Conservation (phyloP, 1,140 invertebrate species). For the Ephestia elutella region DNA sequence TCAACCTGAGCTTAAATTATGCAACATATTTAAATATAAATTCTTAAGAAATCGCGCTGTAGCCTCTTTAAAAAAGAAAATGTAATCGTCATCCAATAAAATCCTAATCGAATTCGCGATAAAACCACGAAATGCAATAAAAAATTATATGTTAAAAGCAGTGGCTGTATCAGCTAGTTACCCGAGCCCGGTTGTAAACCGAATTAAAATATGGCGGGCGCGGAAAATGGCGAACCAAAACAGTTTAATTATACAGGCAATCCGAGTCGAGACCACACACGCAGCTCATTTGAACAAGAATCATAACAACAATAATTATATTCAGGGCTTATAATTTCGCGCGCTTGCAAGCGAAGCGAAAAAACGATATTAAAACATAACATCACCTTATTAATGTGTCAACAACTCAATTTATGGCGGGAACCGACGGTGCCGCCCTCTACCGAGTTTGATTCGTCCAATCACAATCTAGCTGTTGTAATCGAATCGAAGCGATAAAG, state of each 20-base stretch:
- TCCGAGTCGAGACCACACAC: constrained; percentile 52
- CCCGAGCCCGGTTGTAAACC: constrained; percentile 12
- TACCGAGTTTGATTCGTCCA: constrained; percentile 23
- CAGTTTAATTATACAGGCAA: constrained; percentile 49
- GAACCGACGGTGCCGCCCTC: constrained; percentile 57
- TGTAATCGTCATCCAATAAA: constrained; percentile 2
- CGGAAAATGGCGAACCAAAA: constrained; percentile 22
- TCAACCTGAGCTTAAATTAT: not conserved
- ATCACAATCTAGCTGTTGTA: constrained; percentile 36
- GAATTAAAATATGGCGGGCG: constrained; percentile 21
- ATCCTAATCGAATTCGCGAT: constrained; percentile 21
- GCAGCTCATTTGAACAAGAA: constrained; percentile 52
- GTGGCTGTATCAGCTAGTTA: constrained; percentile 22
- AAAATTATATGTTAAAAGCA: constrained; percentile 24
- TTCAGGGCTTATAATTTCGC: constrained; percentile 63
- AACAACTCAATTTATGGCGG: constrained; percentile 71
- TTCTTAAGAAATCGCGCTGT: not conserved
- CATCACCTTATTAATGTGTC: constrained; percentile 69
- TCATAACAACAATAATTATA: constrained; percentile 63
- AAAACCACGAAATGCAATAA: constrained; percentile 26
- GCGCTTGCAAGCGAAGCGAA: constrained; percentile 32
- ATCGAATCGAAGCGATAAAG: constrained; percentile 19
- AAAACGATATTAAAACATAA: constrained; percentile 68
- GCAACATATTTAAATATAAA: no score
- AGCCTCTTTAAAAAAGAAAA: not conserved